Evolutionary conservation across 2,797 vertebrate species (phyloP).

Genomic region (Valencia hispanica): DNA sequence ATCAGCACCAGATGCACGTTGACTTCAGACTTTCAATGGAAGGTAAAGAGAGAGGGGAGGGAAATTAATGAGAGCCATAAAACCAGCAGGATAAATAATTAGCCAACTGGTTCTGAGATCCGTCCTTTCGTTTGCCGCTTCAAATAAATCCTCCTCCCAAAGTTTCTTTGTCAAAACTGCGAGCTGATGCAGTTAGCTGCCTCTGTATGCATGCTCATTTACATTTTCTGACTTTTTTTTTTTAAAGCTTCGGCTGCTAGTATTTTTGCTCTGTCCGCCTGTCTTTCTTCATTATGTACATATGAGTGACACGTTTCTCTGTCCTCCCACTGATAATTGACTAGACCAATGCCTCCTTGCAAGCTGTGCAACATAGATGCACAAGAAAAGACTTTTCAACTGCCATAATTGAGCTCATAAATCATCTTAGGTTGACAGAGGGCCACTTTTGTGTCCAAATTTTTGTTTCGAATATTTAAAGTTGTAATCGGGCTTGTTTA

Average conservation of each 20-base stretch:
- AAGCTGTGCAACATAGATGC: conserved; percentile 55
- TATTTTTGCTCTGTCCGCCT: conserved; percentile 36
- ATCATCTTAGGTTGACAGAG: conserved; percentile 66
- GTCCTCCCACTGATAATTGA: conserved; percentile 70
- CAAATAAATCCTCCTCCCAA: conserved; percentile 65
- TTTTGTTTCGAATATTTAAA: conserved; percentile 66
- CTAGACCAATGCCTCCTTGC: conserved; percentile 53
- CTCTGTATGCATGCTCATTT: conserved; percentile 11
- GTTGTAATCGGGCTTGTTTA: conserved; percentile 59
- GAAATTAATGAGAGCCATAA: conserved; percentile 85
- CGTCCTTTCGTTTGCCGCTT: conserved; percentile 65
- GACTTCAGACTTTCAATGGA: conserved; percentile 82
- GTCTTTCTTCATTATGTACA: conserved; percentile 63
- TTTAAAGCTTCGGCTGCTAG: conserved; percentile 43
- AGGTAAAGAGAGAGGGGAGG: conserved; percentile 79
- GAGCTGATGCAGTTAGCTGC: conserved; percentile 23
- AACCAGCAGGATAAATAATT: conserved; percentile 85
- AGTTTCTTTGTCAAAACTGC: conserved; percentile 70
- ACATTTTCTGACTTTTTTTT: conserved; percentile 20
- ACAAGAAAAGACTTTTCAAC: conserved; percentile 53
- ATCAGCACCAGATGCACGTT: conserved; percentile 85
- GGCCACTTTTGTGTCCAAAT: conserved; percentile 63
- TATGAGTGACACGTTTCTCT: conserved; percentile 64
- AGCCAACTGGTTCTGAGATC: conserved; percentile 76
- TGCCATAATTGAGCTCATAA: conserved; percentile 65